Percentiles rank a stretch among this genome's conserved stretches.
Conservation (phyloP, 2,797 vertebrate species). For the Scolopax bukidnonensis region DNA sequence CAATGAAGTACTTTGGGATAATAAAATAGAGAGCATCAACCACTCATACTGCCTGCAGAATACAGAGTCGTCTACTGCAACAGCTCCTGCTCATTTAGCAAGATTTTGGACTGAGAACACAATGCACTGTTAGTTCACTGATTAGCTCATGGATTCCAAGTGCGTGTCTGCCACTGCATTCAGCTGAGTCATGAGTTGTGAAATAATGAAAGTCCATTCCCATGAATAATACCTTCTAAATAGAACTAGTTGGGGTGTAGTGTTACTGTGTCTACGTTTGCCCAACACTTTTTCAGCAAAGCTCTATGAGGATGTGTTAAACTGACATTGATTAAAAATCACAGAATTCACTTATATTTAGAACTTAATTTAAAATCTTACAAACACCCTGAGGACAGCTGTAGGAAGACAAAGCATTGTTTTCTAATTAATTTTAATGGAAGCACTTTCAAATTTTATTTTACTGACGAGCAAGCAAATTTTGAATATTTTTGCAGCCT, state of each 20-base stretch:
- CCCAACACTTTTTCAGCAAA: background rate
- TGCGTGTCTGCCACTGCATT: background rate
- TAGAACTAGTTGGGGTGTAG: background rate
- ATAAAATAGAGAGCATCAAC: background rate
- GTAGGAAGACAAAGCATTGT: background rate
- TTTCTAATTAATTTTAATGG: slow-evolving; percentile 10
- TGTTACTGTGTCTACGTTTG: background rate
- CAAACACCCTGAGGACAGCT: background rate
- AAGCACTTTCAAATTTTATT: slow-evolving; percentile 10
- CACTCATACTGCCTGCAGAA: background rate
- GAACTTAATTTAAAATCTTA: slow-evolving; percentile 33
- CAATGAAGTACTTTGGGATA: background rate
- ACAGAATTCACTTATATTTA: slow-evolving; percentile 39
- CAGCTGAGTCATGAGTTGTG: background rate
- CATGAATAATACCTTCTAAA: background rate
- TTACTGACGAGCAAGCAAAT: background rate
- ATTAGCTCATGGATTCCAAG: background rate
- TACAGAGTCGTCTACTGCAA: background rate
- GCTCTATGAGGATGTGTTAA: background rate
- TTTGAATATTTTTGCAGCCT: background rate
- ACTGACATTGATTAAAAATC: slow-evolving; percentile 37
- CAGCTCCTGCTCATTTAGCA: background rate
- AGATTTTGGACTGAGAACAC: background rate
- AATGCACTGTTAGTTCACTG: background rate
- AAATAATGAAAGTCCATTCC: background rate